Evolutionary conservation across 2,797 vertebrate species (phyloP).

Genomic region (Macrochelys suwanniensis): DNA sequence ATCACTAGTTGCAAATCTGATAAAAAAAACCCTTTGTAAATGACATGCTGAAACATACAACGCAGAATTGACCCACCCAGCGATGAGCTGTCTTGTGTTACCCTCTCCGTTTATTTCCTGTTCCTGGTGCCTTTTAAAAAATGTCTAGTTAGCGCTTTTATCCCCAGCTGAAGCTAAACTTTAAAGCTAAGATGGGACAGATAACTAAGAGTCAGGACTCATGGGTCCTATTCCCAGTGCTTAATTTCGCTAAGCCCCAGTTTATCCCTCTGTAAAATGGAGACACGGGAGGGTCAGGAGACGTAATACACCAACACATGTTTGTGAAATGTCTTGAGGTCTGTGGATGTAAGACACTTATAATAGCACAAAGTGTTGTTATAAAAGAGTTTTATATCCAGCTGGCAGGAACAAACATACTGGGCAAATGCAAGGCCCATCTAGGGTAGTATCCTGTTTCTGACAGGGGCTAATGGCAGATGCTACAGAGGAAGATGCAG

Average conservation of each 20-base stretch:
- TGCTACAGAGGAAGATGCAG: neutral
- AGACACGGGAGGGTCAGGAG: neutral
- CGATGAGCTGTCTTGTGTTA: neutral
- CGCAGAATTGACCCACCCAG: neutral
- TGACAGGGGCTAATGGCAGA: neutral
- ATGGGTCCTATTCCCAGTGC: accelerated
- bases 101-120: accelerated
- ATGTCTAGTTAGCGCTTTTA: neutral
- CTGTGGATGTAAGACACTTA: neutral
- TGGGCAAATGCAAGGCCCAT: neutral
- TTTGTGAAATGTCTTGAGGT: neutral
- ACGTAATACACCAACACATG: neutral
- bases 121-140: neutral
- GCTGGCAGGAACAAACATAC: neutral
- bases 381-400: neutral
- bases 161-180: neutral
- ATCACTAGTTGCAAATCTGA: conserved; percentile 27
- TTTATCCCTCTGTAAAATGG: neutral
- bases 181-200: neutral
- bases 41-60: neutral
- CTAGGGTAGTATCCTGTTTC: neutral
- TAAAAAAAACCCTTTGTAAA: neutral
- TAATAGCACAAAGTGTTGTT: neutral
- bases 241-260: neutral
- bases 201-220: accelerated